Evolutionary conservation across 2,797 vertebrate species (phyloP).

Genomic region (Pangasius krempfi): DNA sequence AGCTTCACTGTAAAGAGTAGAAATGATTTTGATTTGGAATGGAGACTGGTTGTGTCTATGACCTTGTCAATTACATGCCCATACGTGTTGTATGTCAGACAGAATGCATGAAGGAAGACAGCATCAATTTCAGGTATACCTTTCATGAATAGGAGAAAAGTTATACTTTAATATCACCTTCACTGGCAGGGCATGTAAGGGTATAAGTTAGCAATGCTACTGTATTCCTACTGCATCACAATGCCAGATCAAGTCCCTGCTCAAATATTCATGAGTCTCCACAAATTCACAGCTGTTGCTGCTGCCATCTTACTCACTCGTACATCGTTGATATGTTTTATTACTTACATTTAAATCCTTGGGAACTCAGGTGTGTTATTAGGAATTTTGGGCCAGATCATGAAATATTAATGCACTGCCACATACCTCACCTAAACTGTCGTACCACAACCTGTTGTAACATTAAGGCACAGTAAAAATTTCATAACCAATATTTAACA

Average conservation of each 20-base stretch:
- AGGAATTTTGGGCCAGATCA: neutral
- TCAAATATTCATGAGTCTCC: constrained; percentile 81
- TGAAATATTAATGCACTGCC: neutral
- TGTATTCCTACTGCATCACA: constrained; percentile 70
- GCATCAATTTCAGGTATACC: constrained; percentile 68
- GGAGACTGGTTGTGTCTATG: constrained; percentile 3
- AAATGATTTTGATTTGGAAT: neutral
- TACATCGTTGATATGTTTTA: neutral
- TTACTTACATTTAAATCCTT: neutral
- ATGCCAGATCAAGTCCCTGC: constrained; percentile 78
- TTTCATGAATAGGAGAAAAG: constrained; percentile 62
- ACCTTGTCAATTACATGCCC: constrained; percentile 40
- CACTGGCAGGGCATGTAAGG: constrained; percentile 60
- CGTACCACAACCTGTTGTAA: neutral
- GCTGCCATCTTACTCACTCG: constrained; percentile 8
- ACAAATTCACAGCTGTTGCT: constrained; percentile 70
- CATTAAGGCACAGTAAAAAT: neutral
- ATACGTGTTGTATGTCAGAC: constrained; percentile 43
- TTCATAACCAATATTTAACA: neutral
- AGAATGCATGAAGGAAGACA: constrained; percentile 48
- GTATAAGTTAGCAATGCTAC: constrained; percentile 55
- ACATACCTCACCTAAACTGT: neutral
- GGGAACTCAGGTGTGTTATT: neutral
- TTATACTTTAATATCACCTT: constrained; percentile 71
- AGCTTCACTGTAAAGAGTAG: neutral